These are phyloP conservation scores for Protophormia terraenovae DNA, from an alignment of 2,888 invertebrate species.

Conservation along the genomic window DNA sequence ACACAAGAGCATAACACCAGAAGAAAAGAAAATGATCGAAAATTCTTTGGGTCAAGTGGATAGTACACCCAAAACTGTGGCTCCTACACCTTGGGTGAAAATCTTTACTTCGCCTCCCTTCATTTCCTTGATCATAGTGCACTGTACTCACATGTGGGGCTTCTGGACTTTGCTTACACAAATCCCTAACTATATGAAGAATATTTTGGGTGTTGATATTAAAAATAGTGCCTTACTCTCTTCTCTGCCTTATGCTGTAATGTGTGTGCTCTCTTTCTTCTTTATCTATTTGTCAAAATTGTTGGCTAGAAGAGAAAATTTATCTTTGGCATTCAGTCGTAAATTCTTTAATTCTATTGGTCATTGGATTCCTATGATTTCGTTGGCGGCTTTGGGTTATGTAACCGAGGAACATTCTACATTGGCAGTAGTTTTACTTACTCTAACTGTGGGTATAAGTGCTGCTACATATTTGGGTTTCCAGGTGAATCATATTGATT, in stretches of 20 bases:
- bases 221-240: constrained; percentile 87
- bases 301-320: constrained; percentile 74
- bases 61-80: constrained; percentile 71
- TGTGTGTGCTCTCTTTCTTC: constrained; percentile 88
- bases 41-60: constrained; percentile 83
- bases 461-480: constrained; percentile 90
- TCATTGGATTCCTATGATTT: constrained; percentile 87
- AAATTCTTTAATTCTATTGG: constrained; percentile 84
- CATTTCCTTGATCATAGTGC: constrained; percentile 88
- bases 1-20: constrained; percentile 84
- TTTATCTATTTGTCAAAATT: constrained; percentile 87
- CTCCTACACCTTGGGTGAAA: constrained; percentile 87
- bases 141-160: constrained; percentile 89
- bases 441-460: constrained; percentile 89
- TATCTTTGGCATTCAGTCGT: constrained; percentile 80
- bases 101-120: constrained; percentile 90
- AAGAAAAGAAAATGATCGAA: constrained; percentile 87
- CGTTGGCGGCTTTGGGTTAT: constrained; percentile 85
- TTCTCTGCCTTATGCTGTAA: constrained; percentile 87
- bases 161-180: constrained; percentile 92
- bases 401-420: constrained; percentile 78
- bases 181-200: constrained; percentile 90
- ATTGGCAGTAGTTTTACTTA: constrained; percentile 85
- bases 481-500: constrained; percentile 92
- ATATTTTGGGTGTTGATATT: constrained; percentile 87